phyloP scores from a whole-genome alignment of 1,140 invertebrate genomes.

The Heterodera carotae region DNA sequence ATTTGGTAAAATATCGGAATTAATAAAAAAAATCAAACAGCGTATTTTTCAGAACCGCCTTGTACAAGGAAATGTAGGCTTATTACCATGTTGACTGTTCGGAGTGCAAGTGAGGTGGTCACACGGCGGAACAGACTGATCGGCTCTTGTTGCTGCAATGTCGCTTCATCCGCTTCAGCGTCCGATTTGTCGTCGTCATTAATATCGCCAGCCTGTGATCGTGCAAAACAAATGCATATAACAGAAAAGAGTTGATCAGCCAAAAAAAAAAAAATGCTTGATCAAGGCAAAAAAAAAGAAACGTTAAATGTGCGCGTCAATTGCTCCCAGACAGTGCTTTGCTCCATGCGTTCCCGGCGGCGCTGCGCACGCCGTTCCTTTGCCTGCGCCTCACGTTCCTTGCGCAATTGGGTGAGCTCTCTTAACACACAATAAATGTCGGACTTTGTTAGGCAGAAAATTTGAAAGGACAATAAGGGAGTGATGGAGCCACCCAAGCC shows the following conservation, averaged over 20 bases:
- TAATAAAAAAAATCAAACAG: not conserved
- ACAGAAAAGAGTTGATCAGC: not conserved
- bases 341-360: slow-evolving; percentile 5
- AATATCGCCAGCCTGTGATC: not conserved
- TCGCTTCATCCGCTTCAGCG: not conserved
- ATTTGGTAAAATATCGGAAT: no score
- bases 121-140: slow-evolving; percentile 17
- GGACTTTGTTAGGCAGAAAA: not conserved
- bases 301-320: not conserved
- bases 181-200: slow-evolving; percentile 5
- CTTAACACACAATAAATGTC: not conserved
- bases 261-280: not conserved
- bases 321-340: slow-evolving; percentile 4
- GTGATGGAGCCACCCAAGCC: no score
- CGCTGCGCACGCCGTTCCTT: not conserved
- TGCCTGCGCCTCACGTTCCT: slow-evolving; percentile 1
- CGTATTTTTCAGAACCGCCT: not conserved
- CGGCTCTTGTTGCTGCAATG: not conserved
- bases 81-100: slow-evolving; percentile 15
- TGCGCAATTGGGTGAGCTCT: not conserved
- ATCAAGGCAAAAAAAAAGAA: not conserved
- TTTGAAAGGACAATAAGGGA: no score
- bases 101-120: slow-evolving; percentile 13
- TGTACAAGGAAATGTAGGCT: not conserved
- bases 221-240: not conserved